phyloP scores from a whole-genome alignment of 64 coral and sea anemone species.

The Orbicella faveolata region DNA sequence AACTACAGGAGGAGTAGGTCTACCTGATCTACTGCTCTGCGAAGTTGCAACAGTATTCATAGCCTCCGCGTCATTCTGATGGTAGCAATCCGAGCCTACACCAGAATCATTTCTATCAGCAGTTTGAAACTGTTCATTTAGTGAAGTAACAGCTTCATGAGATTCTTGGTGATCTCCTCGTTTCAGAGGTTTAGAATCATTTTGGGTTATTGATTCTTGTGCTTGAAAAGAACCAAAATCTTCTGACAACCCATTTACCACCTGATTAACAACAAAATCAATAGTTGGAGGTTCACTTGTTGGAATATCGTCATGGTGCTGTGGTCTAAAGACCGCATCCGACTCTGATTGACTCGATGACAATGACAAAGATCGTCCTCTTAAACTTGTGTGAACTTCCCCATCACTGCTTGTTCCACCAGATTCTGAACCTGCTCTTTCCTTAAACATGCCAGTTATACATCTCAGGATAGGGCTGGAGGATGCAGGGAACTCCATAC shows the following conservation, averaged over 20 bases:
- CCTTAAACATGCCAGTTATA: constrained; percentile 74
- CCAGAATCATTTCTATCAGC: constrained; percentile 71
- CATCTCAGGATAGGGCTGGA: constrained; percentile 71
- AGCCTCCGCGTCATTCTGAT: constrained; percentile 46
- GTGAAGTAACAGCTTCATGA: neutral
- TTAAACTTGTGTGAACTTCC: neutral
- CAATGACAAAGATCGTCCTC: constrained; percentile 19
- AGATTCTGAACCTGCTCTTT: constrained; percentile 33
- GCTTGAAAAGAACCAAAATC: neutral
- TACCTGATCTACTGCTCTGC: constrained; percentile 21
- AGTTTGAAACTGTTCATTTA: neutral
- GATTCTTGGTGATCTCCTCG: neutral
- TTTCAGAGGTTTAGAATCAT: constrained; percentile 1
- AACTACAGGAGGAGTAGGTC: constrained; percentile 46
- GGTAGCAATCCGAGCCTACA: constrained; percentile 59
- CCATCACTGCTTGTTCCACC: constrained; percentile 45
- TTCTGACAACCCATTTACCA: neutral
- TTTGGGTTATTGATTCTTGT: neutral
- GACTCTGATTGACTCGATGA: constrained; percentile 64
- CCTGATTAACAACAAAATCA: neutral
- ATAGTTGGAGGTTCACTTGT: neutral
- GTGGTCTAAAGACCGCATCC: constrained; percentile 13
- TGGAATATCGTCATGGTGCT: neutral
- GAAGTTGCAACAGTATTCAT: neutral
- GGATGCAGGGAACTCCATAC: constrained; percentile 71